Percentiles rank a stretch among this genome's conserved stretches.
These are phyloP conservation scores for Microtus pennsylvanicus DNA, from an alignment of 2,113 vertebrate species.

Conservation along the genomic window DNA sequence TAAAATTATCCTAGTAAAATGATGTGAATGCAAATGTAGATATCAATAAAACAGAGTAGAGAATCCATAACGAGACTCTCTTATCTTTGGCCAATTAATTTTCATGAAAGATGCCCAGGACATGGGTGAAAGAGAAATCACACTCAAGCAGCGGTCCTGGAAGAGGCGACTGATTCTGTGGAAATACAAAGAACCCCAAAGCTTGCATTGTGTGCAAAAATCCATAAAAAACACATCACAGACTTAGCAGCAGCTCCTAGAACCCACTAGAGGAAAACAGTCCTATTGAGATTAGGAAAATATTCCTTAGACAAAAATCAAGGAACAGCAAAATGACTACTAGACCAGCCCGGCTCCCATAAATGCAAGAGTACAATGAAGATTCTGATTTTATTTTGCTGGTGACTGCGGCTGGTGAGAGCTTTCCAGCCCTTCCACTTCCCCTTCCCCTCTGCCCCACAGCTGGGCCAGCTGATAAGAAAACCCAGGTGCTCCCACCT, in stretches of 20 bases:
- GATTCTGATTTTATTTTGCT: not conserved
- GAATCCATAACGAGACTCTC: not conserved
- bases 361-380: constrained; percentile 12
- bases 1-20: constrained; percentile 43
- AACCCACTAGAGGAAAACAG: constrained; percentile 37
- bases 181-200: not conserved
- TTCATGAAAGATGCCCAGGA: constrained; percentile 25
- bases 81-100: not conserved
- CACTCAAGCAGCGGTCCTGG: not conserved
- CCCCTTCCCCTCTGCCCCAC: constrained; percentile 16
- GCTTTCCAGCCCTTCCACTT: constrained; percentile 15
- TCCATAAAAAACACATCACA: not conserved
- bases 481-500: constrained; percentile 63
- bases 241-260: constrained; percentile 32
- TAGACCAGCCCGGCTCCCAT: constrained; percentile 2
- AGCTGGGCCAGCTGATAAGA: constrained; percentile 63
- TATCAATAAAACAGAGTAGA: not conserved
- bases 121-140: not conserved
- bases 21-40: not conserved
- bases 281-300: constrained; percentile 31
- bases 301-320: constrained; percentile 58
- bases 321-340: constrained; percentile 4
- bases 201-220: constrained; percentile 32
- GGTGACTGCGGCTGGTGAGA: constrained; percentile 35
- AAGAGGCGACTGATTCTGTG: not conserved